Evolutionary conservation across 2,113 vertebrate genomes (phyloP), one percentile per base, ranked within the genome.

Genomic region (Callopanchax toddi): DNA sequence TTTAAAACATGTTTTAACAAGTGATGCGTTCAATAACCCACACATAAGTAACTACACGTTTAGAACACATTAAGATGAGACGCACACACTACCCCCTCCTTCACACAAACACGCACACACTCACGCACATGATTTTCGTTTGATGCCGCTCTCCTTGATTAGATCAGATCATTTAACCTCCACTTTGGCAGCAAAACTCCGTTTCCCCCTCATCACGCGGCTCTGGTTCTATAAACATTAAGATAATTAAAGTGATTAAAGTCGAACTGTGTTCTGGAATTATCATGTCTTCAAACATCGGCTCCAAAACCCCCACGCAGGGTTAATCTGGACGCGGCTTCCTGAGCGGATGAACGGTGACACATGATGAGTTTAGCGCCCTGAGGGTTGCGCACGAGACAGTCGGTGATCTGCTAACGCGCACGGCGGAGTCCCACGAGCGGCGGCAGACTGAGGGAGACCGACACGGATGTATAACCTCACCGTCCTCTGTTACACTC

Each of bases 291-390:
- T 37, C 44, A 74, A 63, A 46, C 74, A 73, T 60, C 26, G 48
- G 50, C 65, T 46, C 39, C n/a, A 53, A 63, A 76, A 32, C 29
- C 29, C 29, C 52, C 59, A 55, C 54, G 76, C 67, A 58, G 79
- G 74, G 75, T 83, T 91, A 87, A 87, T 88, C 87, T 60, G 80
- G 67, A 82, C 79, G 74, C 66, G 37, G 63, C 67, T 82, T 73
- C 60, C 74, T 75, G 76, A 79, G 84, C 78, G 79, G 86, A 87
- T 86, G 74, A 86, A 65, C 70, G 50, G 81, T 86, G 90, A 87
- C 85, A 82, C 81, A 85, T 82, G 85, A 86, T 83, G 67, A 84
- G 78, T 84, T 88, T 55, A 84, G 86, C 73, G 82, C 77, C 82
- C 71, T 39, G 72, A 82, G 86, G 75, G 11, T 82, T 87, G 77